Evolutionary conservation across 2,797 vertebrate genomes (phyloP).

Genomic region (Tiaroga cobitis): DNA sequence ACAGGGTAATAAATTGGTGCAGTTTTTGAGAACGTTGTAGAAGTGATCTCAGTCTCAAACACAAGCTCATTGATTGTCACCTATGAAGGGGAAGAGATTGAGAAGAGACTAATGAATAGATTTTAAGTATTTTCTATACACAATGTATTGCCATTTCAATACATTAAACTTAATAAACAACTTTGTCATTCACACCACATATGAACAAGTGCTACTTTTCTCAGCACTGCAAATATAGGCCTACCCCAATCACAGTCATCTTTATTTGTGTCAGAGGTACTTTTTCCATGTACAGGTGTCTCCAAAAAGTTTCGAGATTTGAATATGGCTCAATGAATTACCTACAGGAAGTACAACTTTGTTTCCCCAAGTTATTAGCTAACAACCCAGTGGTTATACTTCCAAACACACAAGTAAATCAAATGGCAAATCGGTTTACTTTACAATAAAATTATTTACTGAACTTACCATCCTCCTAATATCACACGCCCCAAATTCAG

Average conservation of each 20-base stretch:
- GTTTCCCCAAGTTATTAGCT: not conserved
- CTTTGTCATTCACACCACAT: not conserved
- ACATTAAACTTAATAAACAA: not conserved
- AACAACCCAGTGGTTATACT: not conserved
- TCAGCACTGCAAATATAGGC: not conserved
- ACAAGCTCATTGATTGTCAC: slow-evolving; percentile 67
- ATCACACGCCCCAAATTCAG: slow-evolving; percentile 65
- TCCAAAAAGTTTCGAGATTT: not conserved
- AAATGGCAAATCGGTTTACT: accelerated
- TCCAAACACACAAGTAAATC: not conserved
- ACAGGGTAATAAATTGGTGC: slow-evolving; percentile 57
- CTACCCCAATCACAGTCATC: not conserved
- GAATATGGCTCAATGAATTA: not conserved
- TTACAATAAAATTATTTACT: accelerated
- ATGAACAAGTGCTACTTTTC: not conserved
- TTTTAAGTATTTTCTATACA: not conserved
- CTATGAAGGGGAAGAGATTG: slow-evolving; percentile 54
- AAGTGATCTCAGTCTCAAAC: slow-evolving; percentile 70
- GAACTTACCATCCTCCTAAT: slow-evolving; percentile 70
- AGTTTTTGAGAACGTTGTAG: slow-evolving; percentile 50
- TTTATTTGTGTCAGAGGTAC: not conserved
- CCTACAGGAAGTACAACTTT: not conserved
- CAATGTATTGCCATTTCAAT: not conserved
- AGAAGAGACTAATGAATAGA: not conserved
- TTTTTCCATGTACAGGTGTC: not conserved